Conservation (phyloP, 2,113 vertebrate genomes). For the Apodemus sylvaticus region DNA sequence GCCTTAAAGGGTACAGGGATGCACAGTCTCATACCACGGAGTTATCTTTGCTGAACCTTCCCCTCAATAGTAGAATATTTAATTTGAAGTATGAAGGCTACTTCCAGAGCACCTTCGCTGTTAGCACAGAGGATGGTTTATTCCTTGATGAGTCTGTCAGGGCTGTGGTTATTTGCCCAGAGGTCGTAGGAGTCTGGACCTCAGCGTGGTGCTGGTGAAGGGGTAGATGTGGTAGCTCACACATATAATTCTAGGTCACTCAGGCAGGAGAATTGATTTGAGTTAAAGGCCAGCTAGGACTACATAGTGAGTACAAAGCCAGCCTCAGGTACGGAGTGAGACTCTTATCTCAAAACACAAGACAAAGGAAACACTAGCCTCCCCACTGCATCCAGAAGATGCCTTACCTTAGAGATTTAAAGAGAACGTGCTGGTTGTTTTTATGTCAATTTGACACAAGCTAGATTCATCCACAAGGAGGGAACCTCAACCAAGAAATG, state of each 20-base stretch:
- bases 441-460: not conserved
- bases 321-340: not conserved
- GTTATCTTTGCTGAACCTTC: not conserved
- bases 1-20: not conserved
- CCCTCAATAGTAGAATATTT: not conserved
- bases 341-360: not conserved
- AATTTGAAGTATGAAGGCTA: not conserved
- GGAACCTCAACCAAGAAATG: not conserved
- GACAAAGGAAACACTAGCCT: not conserved
- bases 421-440: not conserved
- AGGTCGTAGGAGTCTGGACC: not conserved
- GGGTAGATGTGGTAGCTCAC: not conserved
- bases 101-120: not conserved
- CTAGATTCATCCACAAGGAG: not conserved
- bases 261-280: not conserved
- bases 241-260: not conserved
- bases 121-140: not conserved
- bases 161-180: not conserved
- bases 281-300: not conserved
- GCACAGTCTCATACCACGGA: not conserved
- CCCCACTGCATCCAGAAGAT: not conserved
- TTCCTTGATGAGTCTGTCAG: not conserved
- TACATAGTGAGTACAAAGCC: not conserved
- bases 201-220: not conserved
- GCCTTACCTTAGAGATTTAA: not conserved